phyloP scores from a whole-genome alignment of 2,888 invertebrate species.

The Adelphocoris suturalis region DNA sequence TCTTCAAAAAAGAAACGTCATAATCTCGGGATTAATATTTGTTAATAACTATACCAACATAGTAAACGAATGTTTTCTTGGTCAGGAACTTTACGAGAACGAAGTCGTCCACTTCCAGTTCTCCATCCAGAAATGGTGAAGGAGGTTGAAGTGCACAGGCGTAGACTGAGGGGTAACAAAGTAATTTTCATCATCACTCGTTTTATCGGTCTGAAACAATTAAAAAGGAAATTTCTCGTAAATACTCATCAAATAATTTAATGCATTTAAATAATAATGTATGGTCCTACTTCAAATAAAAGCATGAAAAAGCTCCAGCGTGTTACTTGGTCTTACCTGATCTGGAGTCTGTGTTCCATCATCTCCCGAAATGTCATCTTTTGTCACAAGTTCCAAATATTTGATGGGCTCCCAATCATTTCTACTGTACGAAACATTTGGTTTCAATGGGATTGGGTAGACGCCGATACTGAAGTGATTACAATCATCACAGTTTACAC shows the following conservation, averaged over 20 bases:
- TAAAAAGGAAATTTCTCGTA: too few species aligned
- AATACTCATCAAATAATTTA: too few species aligned
- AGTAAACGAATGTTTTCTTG: slow-evolving; percentile 26
- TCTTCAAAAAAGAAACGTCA: slow-evolving; percentile 37
- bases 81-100: slow-evolving; percentile 49
- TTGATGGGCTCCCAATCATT: not conserved
- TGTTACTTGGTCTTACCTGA: too few species aligned
- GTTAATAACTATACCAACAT: slow-evolving; percentile 31
- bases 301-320: too few species aligned
- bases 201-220: too few species aligned
- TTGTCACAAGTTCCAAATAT: not conserved
- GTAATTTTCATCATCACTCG: too few species aligned
- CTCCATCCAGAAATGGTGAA: slow-evolving; percentile 39
- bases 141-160: slow-evolving; percentile 23
- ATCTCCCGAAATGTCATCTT: not conserved
- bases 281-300: too few species aligned
- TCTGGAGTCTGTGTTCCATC: not conserved
- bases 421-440: not conserved
- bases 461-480: not conserved
- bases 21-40: slow-evolving; percentile 15
- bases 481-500: slow-evolving; percentile 8
- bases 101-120: slow-evolving; percentile 35
- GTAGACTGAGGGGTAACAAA: too few species aligned
- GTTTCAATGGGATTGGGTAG: too few species aligned
- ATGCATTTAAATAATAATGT: too few species aligned